These are phyloP conservation scores for Polyommatus icarus DNA, from an alignment of 2,888 invertebrate genomes.

Conservation along the genomic window DNA sequence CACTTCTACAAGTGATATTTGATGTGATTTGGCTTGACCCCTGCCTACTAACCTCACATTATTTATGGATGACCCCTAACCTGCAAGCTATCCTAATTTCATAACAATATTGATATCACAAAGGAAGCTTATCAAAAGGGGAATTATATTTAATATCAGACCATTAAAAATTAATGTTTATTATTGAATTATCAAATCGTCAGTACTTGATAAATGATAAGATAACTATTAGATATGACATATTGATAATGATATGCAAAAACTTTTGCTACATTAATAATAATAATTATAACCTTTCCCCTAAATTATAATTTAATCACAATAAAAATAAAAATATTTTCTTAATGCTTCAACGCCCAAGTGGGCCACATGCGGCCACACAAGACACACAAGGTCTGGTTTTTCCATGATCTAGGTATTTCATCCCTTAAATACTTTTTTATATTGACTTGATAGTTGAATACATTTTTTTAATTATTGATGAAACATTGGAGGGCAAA, in stretches of 20 bases:
- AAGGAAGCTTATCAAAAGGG: not conserved
- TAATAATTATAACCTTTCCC: not conserved
- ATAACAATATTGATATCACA: not conserved
- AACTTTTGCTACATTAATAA: not conserved
- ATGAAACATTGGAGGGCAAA: no score
- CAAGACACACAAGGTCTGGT: no score
- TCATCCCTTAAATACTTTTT: no score
- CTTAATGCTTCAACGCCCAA: no score
- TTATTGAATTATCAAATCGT: not conserved
- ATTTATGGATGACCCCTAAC: not conserved
- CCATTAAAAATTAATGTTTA: not conserved
- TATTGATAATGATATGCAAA: not conserved
- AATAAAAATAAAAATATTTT: not conserved
- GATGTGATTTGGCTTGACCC: not conserved
- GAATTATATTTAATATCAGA: not conserved
- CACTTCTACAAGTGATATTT: not conserved
- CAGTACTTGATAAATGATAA: slow-evolving; percentile 18
- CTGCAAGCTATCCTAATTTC: not conserved
- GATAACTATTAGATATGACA: not conserved
- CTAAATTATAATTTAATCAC: not conserved
- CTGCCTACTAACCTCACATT: not conserved
- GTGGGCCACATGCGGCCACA: no score
- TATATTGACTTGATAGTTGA: not conserved
- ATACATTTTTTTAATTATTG: not conserved
- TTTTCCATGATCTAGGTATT: no score